Conservation (phyloP, 2,888 invertebrate genomes). For the Tanytarsus gracilentus region DNA sequence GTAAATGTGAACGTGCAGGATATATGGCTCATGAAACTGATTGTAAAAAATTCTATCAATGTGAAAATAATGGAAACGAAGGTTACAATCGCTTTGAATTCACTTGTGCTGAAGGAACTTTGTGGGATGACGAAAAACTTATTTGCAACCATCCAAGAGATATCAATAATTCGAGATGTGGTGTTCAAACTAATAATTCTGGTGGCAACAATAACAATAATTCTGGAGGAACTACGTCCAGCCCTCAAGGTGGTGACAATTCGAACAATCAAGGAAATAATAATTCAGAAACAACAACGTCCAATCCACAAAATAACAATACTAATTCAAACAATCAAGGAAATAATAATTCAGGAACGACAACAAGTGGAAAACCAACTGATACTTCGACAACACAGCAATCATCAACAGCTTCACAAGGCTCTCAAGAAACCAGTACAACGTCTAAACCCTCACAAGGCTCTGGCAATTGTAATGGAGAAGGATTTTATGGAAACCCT, state of each 20-base stretch:
- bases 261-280: slow-evolving; percentile 34
- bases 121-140: slow-evolving; percentile 48
- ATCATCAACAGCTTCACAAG: not conserved
- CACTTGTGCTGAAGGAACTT: slow-evolving; percentile 55
- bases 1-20: slow-evolving; percentile 43
- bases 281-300: slow-evolving; percentile 33
- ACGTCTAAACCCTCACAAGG: slow-evolving; percentile 29
- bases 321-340: slow-evolving; percentile 28
- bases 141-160: slow-evolving; percentile 40
- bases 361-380: not conserved
- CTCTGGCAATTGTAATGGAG: slow-evolving; percentile 39
- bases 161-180: slow-evolving; percentile 9
- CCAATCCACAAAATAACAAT: slow-evolving; percentile 27
- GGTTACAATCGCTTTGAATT: slow-evolving; percentile 53
- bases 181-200: not conserved
- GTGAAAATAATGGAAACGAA: slow-evolving; percentile 54
- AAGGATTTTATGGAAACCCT: slow-evolving; percentile 44
- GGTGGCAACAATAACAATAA: slow-evolving; percentile 30
- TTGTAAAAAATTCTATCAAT: slow-evolving; percentile 59
- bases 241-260: slow-evolving; percentile 44
- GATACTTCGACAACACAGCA: not conserved
- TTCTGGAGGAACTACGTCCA: slow-evolving; percentile 47
- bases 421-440: slow-evolving; percentile 30
- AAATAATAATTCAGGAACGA: slow-evolving; percentile 29
- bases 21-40: slow-evolving; percentile 44